Conservation (phyloP, 2,113 vertebrate species). For the Sporophila hypoxantha region DNA sequence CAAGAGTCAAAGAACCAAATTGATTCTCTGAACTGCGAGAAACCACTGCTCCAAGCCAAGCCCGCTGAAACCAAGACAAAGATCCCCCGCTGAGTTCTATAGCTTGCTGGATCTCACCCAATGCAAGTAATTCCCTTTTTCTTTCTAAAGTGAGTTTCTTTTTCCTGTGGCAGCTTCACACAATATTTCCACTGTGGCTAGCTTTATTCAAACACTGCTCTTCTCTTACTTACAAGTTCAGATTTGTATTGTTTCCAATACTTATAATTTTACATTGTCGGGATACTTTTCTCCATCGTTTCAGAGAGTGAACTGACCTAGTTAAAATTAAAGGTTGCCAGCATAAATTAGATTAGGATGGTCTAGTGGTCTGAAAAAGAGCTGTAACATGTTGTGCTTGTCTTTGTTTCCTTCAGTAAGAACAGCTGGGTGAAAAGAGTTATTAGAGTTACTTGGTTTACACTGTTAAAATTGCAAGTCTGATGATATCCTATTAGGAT, state of each 20-base stretch:
- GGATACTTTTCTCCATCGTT: neutral
- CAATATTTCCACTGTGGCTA: neutral
- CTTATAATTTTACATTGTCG: conserved; percentile 7
- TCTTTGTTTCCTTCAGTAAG: neutral
- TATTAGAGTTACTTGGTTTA: neutral
- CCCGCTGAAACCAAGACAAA: neutral
- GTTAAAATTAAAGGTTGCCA: conserved; percentile 47
- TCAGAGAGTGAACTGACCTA: conserved; percentile 19
- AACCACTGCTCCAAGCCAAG: neutral
- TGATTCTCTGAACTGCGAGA: neutral
- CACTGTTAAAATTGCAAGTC: neutral
- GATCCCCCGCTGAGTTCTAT: neutral
- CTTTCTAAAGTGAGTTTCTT: neutral
- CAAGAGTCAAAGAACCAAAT: neutral
- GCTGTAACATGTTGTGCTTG: neutral
- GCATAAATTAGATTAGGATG: conserved; percentile 27
- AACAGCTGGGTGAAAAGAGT: neutral
- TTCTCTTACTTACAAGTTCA: neutral
- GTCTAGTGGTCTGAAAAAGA: conserved; percentile 3
- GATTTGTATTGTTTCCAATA: neutral
- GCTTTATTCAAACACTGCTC: neutral
- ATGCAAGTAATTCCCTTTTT: neutral
- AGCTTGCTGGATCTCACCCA: conserved; percentile 25
- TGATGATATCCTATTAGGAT: neutral
- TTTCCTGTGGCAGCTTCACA: neutral